phyloP scores from a whole-genome alignment of 2,888 invertebrate species.

The Caenorhabditis wallacei region DNA sequence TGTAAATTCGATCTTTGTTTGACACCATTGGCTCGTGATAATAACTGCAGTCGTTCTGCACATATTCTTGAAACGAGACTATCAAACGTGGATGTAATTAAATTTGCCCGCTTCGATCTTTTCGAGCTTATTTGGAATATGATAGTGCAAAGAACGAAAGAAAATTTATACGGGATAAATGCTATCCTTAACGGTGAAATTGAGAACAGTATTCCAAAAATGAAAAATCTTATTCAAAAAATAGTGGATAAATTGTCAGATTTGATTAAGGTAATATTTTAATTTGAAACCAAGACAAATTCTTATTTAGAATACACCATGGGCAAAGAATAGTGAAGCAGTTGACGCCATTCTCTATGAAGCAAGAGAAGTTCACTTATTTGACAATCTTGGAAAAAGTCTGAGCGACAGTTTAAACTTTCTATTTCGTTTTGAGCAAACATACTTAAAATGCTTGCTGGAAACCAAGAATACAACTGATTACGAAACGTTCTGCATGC shows the following conservation, averaged over 20 bases:
- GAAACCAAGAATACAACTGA: background rate
- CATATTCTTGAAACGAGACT: background rate
- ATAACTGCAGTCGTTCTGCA: background rate
- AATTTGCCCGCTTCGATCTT: background rate
- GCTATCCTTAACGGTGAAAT: slow-evolving; percentile 1
- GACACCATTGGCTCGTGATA: background rate
- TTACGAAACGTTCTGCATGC: background rate
- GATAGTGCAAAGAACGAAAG: background rate
- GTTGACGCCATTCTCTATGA: background rate
- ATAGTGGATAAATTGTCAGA: background rate
- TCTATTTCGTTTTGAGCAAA: background rate
- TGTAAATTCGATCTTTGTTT: background rate
- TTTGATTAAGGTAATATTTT: background rate
- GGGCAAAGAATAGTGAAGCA: slow-evolving; percentile 13
- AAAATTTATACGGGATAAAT: background rate
- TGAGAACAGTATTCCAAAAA: background rate
- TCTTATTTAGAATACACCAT: slow-evolving; percentile 6
- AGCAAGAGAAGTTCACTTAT: slow-evolving; percentile 1
- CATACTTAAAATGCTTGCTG: background rate
- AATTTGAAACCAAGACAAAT: background rate
- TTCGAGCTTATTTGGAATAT: background rate
- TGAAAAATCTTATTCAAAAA: background rate
- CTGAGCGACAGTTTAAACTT: background rate
- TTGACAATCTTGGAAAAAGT: slow-evolving; percentile 3
- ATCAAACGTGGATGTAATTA: background rate